Evolutionary conservation across 2,888 invertebrate genomes (phyloP), one percentile per base, ranked within the genome.

Genomic region (Phrixothrix hirtus): DNA sequence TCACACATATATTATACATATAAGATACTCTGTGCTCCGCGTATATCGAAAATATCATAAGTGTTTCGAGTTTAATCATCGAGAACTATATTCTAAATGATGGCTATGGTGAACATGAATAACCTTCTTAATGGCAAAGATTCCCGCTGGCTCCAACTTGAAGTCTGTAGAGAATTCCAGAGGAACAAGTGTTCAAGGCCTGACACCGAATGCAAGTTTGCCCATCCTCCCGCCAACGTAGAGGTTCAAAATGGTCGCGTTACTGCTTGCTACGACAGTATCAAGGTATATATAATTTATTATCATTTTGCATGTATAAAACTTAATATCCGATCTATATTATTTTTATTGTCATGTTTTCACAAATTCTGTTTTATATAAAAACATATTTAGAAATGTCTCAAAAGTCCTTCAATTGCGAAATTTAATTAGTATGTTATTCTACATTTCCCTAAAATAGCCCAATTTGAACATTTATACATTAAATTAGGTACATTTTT

Each of bases 261-360:
- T 75, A 98, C 97, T 72, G 99, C 99, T 72, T 99, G 99, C 85
- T 99, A 98, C 87, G 99, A 99, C 84, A 97, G 96, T 82, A 98
- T 99, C 82, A 99, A 99, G 96, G 99, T 99, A 82, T 84, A 87
- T 76, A 46, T 44, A 4, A 10, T 29, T 44, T 44, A 1, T 15
- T 44, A 17, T 31, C 15, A 4, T 14, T 30, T n/a, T n/a, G n/a
- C n/a, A n/a, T n/a, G n/a, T n/a, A n/a, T n/a, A n/a, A n/a, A n/a
- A n/a, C n/a, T n/a, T n/a, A n/a, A n/a, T n/a, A n/a, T n/a, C n/a
- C n/a, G n/a, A n/a, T n/a, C n/a, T n/a, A n/a, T n/a, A n/a, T n/a
- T n/a, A n/a, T n/a, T n/a, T n/a, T n/a, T n/a, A n/a, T n/a, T n/a
- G n/a, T n/a, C n/a, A n/a, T n/a, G n/a, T n/a, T n/a, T n/a, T n/a